Base-by-base conservation (phyloP, 2,113 vertebrate species). In the Campylorhamphus procurvoides region DNA sequence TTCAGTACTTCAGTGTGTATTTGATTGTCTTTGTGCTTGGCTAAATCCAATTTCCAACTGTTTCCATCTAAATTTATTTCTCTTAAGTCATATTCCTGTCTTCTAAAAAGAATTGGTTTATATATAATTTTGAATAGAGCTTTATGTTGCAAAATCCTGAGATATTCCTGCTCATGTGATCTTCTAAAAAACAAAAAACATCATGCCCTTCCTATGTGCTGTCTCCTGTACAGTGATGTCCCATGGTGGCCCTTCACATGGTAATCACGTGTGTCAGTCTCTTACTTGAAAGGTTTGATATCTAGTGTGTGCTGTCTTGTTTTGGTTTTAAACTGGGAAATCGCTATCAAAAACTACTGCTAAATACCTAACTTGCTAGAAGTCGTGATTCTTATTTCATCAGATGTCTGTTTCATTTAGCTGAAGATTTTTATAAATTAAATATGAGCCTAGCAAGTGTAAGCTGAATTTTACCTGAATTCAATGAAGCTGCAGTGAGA, bases 151-250 rank as follows among this genome's bases (percentile, higher is more conserved):
- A 52, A 24, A 83, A 69, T 24, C 10, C 27, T 44, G 74, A 49
- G 11, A 25, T 53, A 46, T 25, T 66, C 7, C 14, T 77, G 15
- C 7, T 81, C 0, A 1, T 42, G 25, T 52, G n/a, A 37, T 81
- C 56, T 64, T 52, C 13, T 46, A 46, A 84, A 9, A 39, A 85
- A n/a, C 9, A 46, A 44, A 84, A 84, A 29, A 10, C 7, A 27
- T 75, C 6, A 0, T 59, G 18, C 8, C 63, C 9, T 72, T 92
- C 47, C 6, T 55, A 0, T 46, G 10, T 46, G 17, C 23, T 2
- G 1, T 4, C 13, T 53, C 10, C 40, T 59, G 1, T 35, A 29
- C 0, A 0, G 2, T n/a, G 5, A 18, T 64, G 35, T 60, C 42
- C 31, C 7, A 2, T 47, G 29, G 25, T 92, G 66, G 25, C 40